A percentile compares a stretch with the other conserved stretches of the same genome.
These are phyloP conservation scores for Cancer borealis DNA, from an alignment of 2,888 invertebrate genomes.

Conservation along the genomic window DNA sequence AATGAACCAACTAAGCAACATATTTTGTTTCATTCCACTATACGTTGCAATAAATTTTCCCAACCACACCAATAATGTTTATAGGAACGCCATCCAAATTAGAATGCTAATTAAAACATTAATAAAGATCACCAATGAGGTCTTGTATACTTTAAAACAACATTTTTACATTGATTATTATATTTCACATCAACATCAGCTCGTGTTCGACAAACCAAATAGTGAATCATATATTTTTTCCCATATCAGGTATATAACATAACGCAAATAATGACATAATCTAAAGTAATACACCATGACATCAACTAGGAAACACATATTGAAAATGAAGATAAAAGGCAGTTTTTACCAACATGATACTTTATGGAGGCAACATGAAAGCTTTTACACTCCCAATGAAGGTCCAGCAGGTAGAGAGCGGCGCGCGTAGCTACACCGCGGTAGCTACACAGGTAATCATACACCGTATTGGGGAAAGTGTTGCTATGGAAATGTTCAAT, in stretches of 20 bases:
- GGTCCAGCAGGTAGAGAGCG: background rate
- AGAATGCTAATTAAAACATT: slow-evolving; percentile 7
- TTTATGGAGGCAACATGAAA: slow-evolving; percentile 11
- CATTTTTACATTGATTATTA: background rate
- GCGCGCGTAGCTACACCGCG: background rate
- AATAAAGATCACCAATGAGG: background rate
- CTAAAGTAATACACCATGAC: background rate
- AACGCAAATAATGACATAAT: background rate
- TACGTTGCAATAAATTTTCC: background rate
- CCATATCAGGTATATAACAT: background rate
- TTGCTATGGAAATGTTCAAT: background rate
- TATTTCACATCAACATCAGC: background rate
- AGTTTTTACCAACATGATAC: background rate
- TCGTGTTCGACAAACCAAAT: no score
- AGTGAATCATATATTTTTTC: background rate
- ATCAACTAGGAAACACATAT: background rate
- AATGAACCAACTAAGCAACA: background rate
- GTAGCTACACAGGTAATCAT: background rate
- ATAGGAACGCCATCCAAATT: background rate
- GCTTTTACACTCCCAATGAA: background rate
- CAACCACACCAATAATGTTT: background rate
- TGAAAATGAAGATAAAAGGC: background rate
- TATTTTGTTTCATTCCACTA: background rate
- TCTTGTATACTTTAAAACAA: background rate
- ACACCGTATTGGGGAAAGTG: background rate